These are phyloP conservation scores for Diplazon laetatorius DNA, from an alignment of 2,888 invertebrate genomes.

Conservation along the genomic window DNA sequence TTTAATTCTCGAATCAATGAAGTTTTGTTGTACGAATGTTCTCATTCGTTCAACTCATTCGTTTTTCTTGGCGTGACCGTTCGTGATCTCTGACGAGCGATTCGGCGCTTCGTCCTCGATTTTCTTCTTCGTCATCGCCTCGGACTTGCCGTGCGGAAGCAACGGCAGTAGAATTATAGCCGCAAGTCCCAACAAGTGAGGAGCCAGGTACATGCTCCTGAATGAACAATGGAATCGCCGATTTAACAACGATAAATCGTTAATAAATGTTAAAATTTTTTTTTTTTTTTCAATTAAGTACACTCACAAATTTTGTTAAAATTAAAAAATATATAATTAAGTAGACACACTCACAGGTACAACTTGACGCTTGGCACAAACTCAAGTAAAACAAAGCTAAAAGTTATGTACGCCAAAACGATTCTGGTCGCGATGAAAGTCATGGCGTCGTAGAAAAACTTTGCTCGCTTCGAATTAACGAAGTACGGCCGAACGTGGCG, in stretches of 20 bases:
- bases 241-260: not conserved
- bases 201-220: constrained; percentile 79
- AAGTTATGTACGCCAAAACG: constrained; percentile 94
- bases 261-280: too few relatives aligned
- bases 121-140: constrained; percentile 32
- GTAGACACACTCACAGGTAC: constrained; percentile 87
- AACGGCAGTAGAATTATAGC: constrained; percentile 75
- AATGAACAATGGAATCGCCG: constrained; percentile 30
- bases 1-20: constrained; percentile 20
- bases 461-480: constrained; percentile 86
- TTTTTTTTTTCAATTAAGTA: too few relatives aligned
- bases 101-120: constrained; percentile 37
- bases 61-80: constrained; percentile 61
- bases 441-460: constrained; percentile 91
- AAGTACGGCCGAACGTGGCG: constrained; percentile 91
- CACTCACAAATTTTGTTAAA: too few relatives aligned
- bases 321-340: constrained; percentile 17
- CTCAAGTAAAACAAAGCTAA: constrained; percentile 95
- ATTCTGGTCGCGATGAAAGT: constrained; percentile 93
- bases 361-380: constrained; percentile 90
- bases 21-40: constrained; percentile 43
- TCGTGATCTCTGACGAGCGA: constrained; percentile 47
- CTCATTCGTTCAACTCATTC: too few relatives aligned
- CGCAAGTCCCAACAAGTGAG: constrained; percentile 76
- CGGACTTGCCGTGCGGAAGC: constrained; percentile 68